phyloP scores from a whole-genome alignment of 1,140 invertebrate genomes.

The Heliconius hewitsoni region DNA sequence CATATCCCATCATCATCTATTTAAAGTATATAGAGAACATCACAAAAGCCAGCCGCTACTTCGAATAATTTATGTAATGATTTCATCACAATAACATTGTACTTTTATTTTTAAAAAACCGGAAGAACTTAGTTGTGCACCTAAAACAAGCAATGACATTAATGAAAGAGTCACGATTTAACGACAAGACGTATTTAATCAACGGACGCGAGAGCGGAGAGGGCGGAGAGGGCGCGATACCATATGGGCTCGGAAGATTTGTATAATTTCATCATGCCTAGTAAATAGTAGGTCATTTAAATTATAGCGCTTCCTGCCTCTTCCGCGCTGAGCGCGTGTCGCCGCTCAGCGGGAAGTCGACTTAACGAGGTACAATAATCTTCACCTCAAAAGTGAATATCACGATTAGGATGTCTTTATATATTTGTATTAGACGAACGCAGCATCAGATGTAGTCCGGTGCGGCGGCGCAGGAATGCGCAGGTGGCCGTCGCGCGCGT shows the following conservation, averaged over 20 bases:
- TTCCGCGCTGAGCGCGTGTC: conserved; percentile 17
- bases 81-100: too few relatives aligned
- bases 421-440: not conserved
- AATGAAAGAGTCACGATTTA: not conserved
- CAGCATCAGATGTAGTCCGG: not conserved
- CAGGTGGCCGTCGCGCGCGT: not conserved
- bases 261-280: conserved; percentile 16
- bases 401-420: not conserved
- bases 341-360: not conserved
- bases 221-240: too few relatives aligned
- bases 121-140: too few relatives aligned
- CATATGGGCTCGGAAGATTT: not conserved
- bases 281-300: conserved; percentile 37
- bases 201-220: not conserved
- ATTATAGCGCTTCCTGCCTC: conserved; percentile 39
- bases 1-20: too few relatives aligned
- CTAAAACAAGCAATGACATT: too few relatives aligned
- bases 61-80: too few relatives aligned
- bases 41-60: too few relatives aligned
- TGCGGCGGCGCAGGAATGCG: conserved; percentile 6
- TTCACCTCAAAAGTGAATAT: conserved; percentile 30
- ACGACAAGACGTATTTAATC: not conserved
- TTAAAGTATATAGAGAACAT: too few relatives aligned
- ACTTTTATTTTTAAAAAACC: too few relatives aligned
- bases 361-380: conserved; percentile 24